Evolutionary conservation across 2,797 vertebrate species (phyloP), one percentile per base, ranked within the genome.

Genomic region (Okamejei kenojei): DNA sequence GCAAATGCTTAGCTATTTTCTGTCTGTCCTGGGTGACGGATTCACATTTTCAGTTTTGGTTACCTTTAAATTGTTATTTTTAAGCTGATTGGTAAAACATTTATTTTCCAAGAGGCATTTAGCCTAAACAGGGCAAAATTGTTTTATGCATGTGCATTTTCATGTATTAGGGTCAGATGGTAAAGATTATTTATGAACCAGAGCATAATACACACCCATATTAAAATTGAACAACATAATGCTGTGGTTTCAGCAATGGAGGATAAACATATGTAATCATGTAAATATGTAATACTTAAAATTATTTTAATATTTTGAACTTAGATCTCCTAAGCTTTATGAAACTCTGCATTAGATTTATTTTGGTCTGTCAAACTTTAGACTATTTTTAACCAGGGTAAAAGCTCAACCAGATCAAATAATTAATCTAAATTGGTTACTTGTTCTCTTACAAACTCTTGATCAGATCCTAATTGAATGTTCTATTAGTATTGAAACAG

Each of bases 21-120:
- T 45, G 78, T 91, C 90, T 91, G 71, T 54, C 23, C 21, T 54
- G 71, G 90, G 4, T 73, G 90, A 74, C 58, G 35, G 90, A 92
- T 92, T 76, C 35, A 74, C 21, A 76, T 10, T 54, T 1, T 54
- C 35, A 74, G 68, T 6, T 45, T 74, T 76, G 45, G 71, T 92
- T 92, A n/a, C 90, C 90, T 92, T 74, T 92, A 38, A 92, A 76
- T 92, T 23, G 71, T 74, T 26, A 91, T 91, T 91, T n/a, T 92
- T 92, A 92, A 91, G 26, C 45, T 54, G 35, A 54, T 58, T 54
- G 15, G 54, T 74, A 58, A 73, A 92, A 58, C 35, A 76, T 45
- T 76, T 54, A 11, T 73, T 92, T 45, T 80, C 38, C 21, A 92
- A 74, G 90, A 71, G 26, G 21, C 35, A 92, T 74, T 54, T 92